Percentiles rank a stretch among this genome's conserved stretches.
These are phyloP conservation scores for Myotis myotis DNA, from an alignment of 2,797 vertebrate species.

Conservation along the genomic window DNA sequence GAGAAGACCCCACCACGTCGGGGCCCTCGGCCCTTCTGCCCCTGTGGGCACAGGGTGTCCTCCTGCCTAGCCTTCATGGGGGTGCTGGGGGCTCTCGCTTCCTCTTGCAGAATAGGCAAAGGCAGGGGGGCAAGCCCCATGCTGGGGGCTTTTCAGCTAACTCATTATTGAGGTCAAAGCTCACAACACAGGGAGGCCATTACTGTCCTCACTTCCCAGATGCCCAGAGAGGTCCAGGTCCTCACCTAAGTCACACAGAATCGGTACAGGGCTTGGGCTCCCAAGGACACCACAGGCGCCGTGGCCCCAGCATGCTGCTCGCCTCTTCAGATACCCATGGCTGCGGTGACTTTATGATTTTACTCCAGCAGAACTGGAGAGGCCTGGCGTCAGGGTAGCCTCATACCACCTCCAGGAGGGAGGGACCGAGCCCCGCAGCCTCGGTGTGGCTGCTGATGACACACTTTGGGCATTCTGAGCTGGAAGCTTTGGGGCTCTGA, in stretches of 20 bases:
- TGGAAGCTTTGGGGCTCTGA: background rate
- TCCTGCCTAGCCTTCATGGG: background rate
- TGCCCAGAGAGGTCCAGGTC: background rate
- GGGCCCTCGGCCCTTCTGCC: background rate
- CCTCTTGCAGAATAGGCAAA: background rate
- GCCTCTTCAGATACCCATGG: background rate
- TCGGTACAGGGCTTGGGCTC: background rate
- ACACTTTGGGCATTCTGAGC: background rate
- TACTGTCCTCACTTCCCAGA: background rate
- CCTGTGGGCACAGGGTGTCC: background rate
- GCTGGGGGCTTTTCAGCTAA: background rate
- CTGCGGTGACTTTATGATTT: background rate
- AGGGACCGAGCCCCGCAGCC: background rate
- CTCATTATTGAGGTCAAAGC: background rate
- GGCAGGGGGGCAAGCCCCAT: background rate
- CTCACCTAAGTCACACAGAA: background rate
- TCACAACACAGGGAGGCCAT: background rate
- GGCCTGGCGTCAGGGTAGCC: background rate
- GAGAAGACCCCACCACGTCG: background rate
- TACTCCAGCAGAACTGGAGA: fast-evolving
- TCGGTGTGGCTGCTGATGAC: background rate
- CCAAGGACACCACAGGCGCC: background rate
- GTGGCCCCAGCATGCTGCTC: background rate
- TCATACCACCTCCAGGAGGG: background rate
- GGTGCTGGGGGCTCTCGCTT: background rate